A percentile compares a stretch with the other conserved stretches of the same genome.
These are phyloP conservation scores for Perizoma affinitatum DNA, from an alignment of 2,888 invertebrate species.

Conservation along the genomic window DNA sequence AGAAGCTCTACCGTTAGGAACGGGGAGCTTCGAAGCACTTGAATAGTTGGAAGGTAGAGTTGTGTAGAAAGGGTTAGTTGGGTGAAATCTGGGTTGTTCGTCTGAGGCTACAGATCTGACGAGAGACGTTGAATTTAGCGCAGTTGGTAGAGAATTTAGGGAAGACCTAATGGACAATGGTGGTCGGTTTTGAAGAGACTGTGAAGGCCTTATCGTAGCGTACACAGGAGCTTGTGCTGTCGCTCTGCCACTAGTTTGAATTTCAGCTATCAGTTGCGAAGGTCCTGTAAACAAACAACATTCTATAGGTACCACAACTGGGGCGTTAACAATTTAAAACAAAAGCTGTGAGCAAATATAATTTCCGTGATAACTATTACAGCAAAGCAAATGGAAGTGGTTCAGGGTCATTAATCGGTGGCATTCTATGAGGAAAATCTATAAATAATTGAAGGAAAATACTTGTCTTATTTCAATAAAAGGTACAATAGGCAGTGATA, in stretches of 20 bases:
- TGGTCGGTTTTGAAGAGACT: conserved; percentile 58
- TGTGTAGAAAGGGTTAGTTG: conserved; percentile 79
- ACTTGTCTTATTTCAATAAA: no score
- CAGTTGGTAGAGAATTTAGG: conserved; percentile 61
- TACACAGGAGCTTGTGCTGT: conserved; percentile 76
- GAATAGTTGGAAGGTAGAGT: conserved; percentile 73
- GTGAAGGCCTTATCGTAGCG: conserved; percentile 71
- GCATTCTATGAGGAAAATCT: no score
- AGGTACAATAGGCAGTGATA: no score
- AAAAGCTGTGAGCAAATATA: no score
- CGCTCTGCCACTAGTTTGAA: conserved; percentile 55
- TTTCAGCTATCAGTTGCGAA: conserved; percentile 71
- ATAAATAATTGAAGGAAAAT: no score
- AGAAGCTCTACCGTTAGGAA: conserved; percentile 68
- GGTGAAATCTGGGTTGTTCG: conserved; percentile 70
- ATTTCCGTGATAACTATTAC: no score
- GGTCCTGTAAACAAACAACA: conserved; percentile 67
- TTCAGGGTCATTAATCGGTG: no score
- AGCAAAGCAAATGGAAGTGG: no score
- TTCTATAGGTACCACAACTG: not conserved
- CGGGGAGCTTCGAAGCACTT: conserved; percentile 74
- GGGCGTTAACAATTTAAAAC: no score
- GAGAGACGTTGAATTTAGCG: conserved; percentile 64
- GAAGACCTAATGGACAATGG: conserved; percentile 59
- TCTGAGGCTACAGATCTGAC: conserved; percentile 63